Evolutionary conservation across 2,888 invertebrate species (phyloP), one percentile per base, ranked within the genome.

Genomic region (Sarcophaga caerulescens): DNA sequence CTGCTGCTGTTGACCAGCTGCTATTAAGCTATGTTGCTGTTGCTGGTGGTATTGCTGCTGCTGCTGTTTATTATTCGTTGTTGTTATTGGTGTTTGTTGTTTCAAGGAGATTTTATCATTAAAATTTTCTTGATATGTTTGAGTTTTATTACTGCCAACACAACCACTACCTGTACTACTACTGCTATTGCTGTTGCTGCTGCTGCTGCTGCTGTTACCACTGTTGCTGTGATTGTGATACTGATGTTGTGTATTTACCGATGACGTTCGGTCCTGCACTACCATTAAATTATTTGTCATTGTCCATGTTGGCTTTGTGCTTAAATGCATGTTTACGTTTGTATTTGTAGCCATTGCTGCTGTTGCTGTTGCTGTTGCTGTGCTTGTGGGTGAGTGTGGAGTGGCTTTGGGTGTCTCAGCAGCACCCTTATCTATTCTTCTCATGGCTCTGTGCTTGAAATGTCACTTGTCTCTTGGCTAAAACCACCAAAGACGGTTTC

Each of bases 91-190:
- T 84, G 57, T 71, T 80, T 81, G 21, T 66, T 75, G 63, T 57
- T 80, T 85, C 82, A 85, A 82, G 85, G 82, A 76, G 57, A 75
- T 83, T 77, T 88, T 77, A 85, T 88, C 82, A 85, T 76, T 82
- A 69, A 80, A 69, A 74, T 71, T 81, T 77, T 84, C 77, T 47
- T 81, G 81, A 86, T 84, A 78, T 81, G 84, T 80, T 81, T 68
- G 62, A 81, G 85, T 80, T 89, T 88, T 87, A 84, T 83, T 83
- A 74, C 81, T 85, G 79, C 84, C 82, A 68, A 76, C 73, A 81
- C 78, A 35, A 25, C 52, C 59, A 44, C 14, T 75, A 6, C 11
- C 74, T 8, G 74, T 80, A 73, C 14, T 85, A 85, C 78, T 88
- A 76, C 87, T 84, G 86, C 79, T 84, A 81, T 81, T 87, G 85